These are phyloP conservation scores for Liopterus haemorrhoidalis DNA, from an alignment of 2,888 invertebrate species.

Conservation along the genomic window DNA sequence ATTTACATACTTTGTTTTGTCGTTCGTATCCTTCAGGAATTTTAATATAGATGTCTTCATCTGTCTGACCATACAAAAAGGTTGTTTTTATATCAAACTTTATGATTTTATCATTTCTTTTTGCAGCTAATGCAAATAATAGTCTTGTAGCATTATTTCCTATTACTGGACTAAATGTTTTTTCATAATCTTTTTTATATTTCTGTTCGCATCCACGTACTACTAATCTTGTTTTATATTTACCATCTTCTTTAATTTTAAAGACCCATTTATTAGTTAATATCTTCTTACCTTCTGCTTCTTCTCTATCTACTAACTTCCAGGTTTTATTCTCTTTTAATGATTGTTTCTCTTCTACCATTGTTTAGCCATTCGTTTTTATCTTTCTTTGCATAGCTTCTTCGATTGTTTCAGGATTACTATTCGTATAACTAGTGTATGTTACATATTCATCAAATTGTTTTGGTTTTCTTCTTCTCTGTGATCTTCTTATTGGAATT, in stretches of 20 bases:
- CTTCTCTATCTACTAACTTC: conserved; percentile 10
- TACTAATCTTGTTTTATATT: conserved; percentile 19
- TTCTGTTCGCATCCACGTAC: background rate
- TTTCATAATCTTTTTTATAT: background rate
- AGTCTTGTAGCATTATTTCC: conserved; percentile 1
- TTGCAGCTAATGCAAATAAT: conserved; percentile 15
- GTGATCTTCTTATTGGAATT: too few species aligned
- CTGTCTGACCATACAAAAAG: conserved; percentile 13
- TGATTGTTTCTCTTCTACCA: conserved; percentile 23
- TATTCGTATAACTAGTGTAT: too few species aligned
- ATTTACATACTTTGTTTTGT: conserved; percentile 10
- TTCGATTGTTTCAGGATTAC: too few species aligned
- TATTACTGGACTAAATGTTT: conserved; percentile 6
- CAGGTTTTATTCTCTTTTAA: conserved; percentile 24
- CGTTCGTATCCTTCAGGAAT: conserved; percentile 15
- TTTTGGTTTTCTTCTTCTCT: too few species aligned
- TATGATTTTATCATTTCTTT: background rate
- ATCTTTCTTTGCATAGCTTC: too few species aligned
- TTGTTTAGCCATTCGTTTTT: conserved; percentile 5
- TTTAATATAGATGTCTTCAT: conserved; percentile 16
- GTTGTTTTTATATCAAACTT: conserved; percentile 12
- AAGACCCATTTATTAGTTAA: conserved; percentile 26
- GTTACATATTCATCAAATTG: too few species aligned
- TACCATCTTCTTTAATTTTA: conserved; percentile 25
- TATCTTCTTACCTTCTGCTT: conserved; percentile 17